A percentile compares a stretch with the other conserved stretches of the same genome.
Evolutionary conservation across 1,140 invertebrate genomes (phyloP).

Genomic region (Ephestia elutella): DNA sequence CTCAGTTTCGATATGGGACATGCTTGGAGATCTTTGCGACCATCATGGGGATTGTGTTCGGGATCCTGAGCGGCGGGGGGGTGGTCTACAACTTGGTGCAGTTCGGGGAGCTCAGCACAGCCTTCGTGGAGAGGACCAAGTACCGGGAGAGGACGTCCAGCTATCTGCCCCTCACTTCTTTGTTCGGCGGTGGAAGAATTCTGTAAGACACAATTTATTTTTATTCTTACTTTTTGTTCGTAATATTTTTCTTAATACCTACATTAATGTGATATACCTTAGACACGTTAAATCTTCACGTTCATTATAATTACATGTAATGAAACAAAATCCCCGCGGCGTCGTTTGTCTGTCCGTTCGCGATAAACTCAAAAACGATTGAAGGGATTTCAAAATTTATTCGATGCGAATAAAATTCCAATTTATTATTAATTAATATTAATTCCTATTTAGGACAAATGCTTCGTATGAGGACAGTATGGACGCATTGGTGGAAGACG

Average conservation of each 20-base stretch:
- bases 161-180: conserved; percentile 59
- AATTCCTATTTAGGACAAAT: conserved; percentile 52
- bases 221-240: too few relatives aligned
- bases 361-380: too few relatives aligned
- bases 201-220: conserved; percentile 75
- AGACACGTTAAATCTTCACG: too few relatives aligned
- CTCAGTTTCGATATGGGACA: conserved; percentile 64
- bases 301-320: too few relatives aligned
- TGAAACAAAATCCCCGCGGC: too few relatives aligned
- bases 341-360: too few relatives aligned
- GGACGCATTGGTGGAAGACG: conserved; percentile 77
- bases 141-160: conserved; percentile 51
- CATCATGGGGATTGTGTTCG: conserved; percentile 49
- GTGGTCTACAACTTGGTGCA: conserved; percentile 80
- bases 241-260: too few relatives aligned
- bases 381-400: too few relatives aligned
- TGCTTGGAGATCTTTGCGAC: conserved; percentile 52
- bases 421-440: background rate
- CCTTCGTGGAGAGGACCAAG: conserved; percentile 76
- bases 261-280: too few relatives aligned
- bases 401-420: too few relatives aligned
- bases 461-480: conserved; percentile 74
- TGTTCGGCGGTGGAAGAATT: conserved; percentile 72
- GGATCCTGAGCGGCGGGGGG: conserved; percentile 57
- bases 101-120: conserved; percentile 81